Evolutionary conservation across 92 coral and sea anemone species (phyloP), one percentile per base, ranked within the genome.

Genomic region (Nematostella vectensis): DNA sequence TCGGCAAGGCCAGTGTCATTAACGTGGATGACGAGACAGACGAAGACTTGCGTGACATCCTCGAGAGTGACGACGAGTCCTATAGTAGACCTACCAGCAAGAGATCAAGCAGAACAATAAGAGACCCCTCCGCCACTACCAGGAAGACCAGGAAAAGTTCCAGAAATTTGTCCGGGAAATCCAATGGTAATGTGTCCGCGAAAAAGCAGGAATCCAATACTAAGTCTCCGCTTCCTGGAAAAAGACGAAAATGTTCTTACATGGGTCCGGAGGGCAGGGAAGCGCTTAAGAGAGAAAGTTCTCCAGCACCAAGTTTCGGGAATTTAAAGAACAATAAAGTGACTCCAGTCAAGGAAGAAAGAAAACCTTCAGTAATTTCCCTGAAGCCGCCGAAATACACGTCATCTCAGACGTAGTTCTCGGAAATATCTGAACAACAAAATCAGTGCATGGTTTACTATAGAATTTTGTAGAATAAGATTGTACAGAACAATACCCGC

Each of bases 61-160:
- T 80, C 22, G 69, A 76, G 30, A 85, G 88, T 48, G 95, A 85
- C 18, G 87, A 82, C 40, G 95, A 85, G 53, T n/a, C n/a, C n/a
- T 66, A 61, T 18, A 50, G 57, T 13, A 53, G 54, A 10, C 63
- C 61, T 36, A 62, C 67, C 19, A 47, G 65, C 50, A 69, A 59
- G 22, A 36, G 65, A 23, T 66, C 72, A 1, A 38, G 45, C 17
- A 2, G 16, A 9, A 40, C 29, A 0, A 66, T 43, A 37, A 66
- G 55, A 27, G 27, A 21, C 2, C 55, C 72, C 3, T 43, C 62
- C 18, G 4, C 51, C 4, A 45, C 18, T 45, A 45, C 12, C 12
- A 45, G 51, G 21, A 45, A 45, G 3, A 47, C 63, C 21, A 54
- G 53, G 20, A 31, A 31, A 22, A n/a, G 20, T 26, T 25, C 23